Conservation (phyloP, 2,888 invertebrate genomes). For the Mantis religiosa region DNA sequence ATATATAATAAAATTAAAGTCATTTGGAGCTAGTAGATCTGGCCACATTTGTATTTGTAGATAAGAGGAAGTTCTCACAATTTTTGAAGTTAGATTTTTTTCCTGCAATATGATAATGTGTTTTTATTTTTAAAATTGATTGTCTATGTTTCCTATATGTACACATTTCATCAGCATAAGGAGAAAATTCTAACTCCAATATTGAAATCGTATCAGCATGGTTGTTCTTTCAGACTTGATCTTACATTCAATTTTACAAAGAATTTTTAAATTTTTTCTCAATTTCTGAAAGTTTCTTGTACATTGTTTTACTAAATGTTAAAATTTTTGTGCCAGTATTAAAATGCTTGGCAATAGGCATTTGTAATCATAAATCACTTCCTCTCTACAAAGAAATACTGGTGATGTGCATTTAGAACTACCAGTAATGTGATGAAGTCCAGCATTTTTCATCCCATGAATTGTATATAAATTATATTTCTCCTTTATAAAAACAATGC, state of each 20-base stretch:
- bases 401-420: conserved; percentile 8
- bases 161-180: background rate
- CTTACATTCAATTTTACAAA: background rate
- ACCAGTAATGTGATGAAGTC: conserved; percentile 26
- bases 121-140: background rate
- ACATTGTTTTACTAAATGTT: background rate
- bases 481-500: conserved; percentile 22
- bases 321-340: background rate
- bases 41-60: background rate
- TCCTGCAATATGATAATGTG: background rate
- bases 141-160: background rate
- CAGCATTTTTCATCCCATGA: conserved; percentile 30
- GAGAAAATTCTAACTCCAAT: conserved; percentile 3
- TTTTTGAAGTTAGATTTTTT: conserved; percentile 9
- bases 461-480: conserved; percentile 26
- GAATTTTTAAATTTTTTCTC: background rate
- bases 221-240: background rate
- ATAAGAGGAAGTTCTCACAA: background rate
- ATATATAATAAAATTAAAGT: background rate
- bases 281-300: background rate
- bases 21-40: background rate
- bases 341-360: background rate
- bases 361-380: background rate
- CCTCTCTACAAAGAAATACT: background rate
- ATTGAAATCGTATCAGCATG: background rate